Conservation (phyloP, 35 echinoderm and acorn worm genomes). For the Diadema setosum region DNA sequence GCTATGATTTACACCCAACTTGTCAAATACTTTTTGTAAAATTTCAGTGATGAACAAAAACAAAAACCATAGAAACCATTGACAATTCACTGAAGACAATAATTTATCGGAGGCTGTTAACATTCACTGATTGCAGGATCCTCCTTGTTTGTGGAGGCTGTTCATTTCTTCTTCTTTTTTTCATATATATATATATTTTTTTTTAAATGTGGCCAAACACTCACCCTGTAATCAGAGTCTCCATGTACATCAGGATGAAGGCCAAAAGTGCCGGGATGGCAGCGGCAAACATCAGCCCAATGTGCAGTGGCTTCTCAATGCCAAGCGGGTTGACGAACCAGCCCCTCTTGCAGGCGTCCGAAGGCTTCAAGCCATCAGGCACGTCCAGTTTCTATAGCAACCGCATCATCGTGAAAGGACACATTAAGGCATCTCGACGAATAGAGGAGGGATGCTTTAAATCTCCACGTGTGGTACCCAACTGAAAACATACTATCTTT, state of each 20-base stretch:
- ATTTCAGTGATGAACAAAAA: neutral
- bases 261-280: slow-evolving; percentile 70
- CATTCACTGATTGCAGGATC: too few species aligned
- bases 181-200: too few species aligned
- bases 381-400: slow-evolving; percentile 89
- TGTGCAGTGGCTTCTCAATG: slow-evolving; percentile 23
- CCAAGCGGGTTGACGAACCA: slow-evolving; percentile 88
- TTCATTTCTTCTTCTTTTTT: too few species aligned
- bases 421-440: too few species aligned
- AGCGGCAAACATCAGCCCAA: slow-evolving; percentile 65
- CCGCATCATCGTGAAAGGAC: too few species aligned
- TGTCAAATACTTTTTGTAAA: neutral
- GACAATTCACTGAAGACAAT: too few species aligned
- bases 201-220: too few species aligned
- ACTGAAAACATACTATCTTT: too few species aligned
- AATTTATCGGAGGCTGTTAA: too few species aligned
- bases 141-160: too few species aligned
- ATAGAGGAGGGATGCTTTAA: too few species aligned
- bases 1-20: neutral
- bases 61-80: neutral
- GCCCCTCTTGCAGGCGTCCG: slow-evolving; percentile 75
- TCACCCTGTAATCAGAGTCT: slow-evolving; percentile 88
- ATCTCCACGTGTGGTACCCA: too few species aligned
- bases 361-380: slow-evolving; percentile 80
- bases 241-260: slow-evolving; percentile 97